Evolutionary conservation across 2,888 invertebrate genomes (phyloP).

Genomic region (Willowsia nigromaculata): DNA sequence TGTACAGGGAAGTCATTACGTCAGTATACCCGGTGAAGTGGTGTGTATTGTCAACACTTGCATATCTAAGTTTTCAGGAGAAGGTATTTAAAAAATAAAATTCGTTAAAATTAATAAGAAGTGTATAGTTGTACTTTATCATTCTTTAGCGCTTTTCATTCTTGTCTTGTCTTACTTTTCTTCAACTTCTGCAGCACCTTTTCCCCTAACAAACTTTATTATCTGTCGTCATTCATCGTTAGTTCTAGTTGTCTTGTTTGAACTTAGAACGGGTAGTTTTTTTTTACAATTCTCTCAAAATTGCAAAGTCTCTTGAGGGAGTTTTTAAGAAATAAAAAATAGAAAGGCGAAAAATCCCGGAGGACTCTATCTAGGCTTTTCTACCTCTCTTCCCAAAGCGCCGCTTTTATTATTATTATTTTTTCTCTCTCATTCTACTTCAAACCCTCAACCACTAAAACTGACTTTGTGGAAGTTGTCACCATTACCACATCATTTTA

Average conservation of each 20-base stretch:
- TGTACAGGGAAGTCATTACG: background rate
- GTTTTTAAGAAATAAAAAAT: background rate
- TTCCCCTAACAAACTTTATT: background rate
- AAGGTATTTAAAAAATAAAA: no score
- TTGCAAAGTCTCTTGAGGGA: background rate
- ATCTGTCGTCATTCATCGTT: constrained; percentile 15
- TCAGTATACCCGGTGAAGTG: background rate
- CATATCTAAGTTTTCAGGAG: background rate
- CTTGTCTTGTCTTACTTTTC: background rate
- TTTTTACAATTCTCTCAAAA: background rate
- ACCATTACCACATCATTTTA: constrained; percentile 68
- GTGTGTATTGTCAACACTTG: background rate
- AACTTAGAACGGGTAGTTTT: background rate
- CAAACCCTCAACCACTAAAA: background rate
- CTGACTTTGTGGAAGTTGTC: constrained; percentile 53
- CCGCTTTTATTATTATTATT: background rate
- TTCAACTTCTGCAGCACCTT: background rate
- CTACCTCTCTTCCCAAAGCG: background rate
- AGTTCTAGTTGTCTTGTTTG: background rate
- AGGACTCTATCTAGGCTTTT: constrained; percentile 14
- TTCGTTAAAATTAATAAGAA: no score
- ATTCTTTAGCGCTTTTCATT: background rate
- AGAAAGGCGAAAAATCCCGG: background rate
- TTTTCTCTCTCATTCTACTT: background rate
- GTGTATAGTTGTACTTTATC: background rate